phyloP scores from a whole-genome alignment of 2,888 invertebrate genomes.

The Drosophila colorata region DNA sequence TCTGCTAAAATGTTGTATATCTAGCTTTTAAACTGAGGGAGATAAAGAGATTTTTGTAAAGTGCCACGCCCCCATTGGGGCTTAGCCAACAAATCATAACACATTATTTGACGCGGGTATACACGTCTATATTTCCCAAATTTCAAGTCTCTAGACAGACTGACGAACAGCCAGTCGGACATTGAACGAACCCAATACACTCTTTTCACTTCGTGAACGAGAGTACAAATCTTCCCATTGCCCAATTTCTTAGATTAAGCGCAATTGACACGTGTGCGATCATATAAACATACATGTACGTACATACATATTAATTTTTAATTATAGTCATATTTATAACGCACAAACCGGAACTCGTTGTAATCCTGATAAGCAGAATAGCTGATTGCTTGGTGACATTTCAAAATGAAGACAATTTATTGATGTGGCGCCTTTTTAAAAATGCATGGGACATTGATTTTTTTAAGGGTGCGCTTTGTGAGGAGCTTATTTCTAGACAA shows the following conservation, averaged over 20 bases:
- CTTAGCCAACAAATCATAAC: too few species aligned
- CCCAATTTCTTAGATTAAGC: constrained; percentile 41
- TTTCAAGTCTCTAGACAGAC: too few species aligned
- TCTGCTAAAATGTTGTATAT: too few species aligned
- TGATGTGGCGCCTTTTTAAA: constrained; percentile 13
- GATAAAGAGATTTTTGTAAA: too few species aligned
- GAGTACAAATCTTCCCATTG: constrained; percentile 12
- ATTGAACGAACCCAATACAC: too few species aligned
- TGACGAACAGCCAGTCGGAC: too few species aligned
- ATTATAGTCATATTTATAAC: constrained; percentile 1
- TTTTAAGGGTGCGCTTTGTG: constrained; percentile 12
- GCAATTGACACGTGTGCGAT: constrained; percentile 8
- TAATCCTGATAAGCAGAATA: constrained; percentile 25
- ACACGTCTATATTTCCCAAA: too few species aligned
- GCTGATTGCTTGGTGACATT: constrained; percentile 14
- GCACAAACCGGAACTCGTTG: constrained; percentile 25
- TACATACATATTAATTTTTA: not conserved
- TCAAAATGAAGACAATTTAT: constrained; percentile 29
- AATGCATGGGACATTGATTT: constrained; percentile 61
- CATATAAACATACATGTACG: not conserved
- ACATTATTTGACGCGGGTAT: too few species aligned
- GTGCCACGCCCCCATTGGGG: too few species aligned
- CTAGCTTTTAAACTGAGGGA: too few species aligned
- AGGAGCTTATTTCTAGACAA: not conserved
- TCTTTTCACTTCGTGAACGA: too few species aligned